Evolutionary conservation across 2,113 vertebrate species (phyloP).

Genomic region (Calidris pygmaea): DNA sequence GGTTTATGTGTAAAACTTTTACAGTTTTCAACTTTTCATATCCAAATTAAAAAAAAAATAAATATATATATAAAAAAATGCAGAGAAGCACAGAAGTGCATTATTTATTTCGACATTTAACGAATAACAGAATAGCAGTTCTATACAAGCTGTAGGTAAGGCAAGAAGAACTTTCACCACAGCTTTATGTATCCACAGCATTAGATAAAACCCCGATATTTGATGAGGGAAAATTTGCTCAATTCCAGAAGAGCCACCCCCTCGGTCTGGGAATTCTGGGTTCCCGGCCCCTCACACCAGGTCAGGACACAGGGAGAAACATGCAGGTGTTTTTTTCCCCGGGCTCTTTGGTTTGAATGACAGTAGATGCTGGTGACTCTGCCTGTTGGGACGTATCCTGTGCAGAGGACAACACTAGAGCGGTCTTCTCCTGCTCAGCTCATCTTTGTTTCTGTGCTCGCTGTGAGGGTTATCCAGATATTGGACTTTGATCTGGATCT

Average conservation of each 20-base stretch:
- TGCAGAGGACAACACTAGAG: neutral
- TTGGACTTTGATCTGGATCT: neutral
- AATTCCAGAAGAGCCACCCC: accelerated
- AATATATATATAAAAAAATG: too few relatives aligned
- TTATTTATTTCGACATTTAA: neutral
- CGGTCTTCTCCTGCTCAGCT: neutral
- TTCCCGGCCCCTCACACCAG: neutral
- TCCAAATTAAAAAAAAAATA: neutral
- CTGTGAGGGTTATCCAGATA: neutral
- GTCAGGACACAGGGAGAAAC: too few relatives aligned
- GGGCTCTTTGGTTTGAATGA: accelerated
- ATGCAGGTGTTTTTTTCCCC: accelerated
- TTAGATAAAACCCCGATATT: accelerated
- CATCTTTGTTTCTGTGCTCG: neutral
- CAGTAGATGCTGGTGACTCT: neutral
- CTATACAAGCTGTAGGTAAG: neutral
- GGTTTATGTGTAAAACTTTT: neutral
- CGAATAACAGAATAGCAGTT: neutral
- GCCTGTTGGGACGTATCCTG: neutral
- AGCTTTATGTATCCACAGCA: accelerated
- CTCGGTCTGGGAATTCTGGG: too few relatives aligned
- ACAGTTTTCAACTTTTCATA: slow-evolving; percentile 40
- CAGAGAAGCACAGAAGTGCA: neutral
- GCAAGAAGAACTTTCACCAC: neutral
- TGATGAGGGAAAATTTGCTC: accelerated